phyloP scores from a whole-genome alignment of 2,888 invertebrate genomes.

The Nudaria mundana region DNA sequence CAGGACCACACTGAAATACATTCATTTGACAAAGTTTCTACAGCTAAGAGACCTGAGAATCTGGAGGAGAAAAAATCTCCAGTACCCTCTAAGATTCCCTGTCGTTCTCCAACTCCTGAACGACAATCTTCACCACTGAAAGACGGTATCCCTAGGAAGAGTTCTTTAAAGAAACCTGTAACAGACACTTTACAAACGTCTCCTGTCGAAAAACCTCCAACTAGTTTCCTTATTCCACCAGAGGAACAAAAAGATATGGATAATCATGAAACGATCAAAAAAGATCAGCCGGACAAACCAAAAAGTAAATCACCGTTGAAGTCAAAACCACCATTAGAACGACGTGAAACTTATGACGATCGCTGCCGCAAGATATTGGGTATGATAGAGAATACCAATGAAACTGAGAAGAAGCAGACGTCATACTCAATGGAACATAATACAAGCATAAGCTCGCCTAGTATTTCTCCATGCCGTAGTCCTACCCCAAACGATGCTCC shows the following conservation, averaged over 20 bases:
- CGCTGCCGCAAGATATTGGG: constrained; percentile 86
- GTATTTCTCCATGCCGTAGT: constrained; percentile 55
- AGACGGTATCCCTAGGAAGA: constrained; percentile 66
- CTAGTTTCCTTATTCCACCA: constrained; percentile 64
- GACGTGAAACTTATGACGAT: constrained; percentile 88
- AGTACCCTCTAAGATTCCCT: constrained; percentile 68
- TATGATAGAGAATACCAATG: constrained; percentile 69
- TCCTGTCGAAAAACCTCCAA: constrained; percentile 65
- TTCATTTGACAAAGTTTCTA: constrained; percentile 29
- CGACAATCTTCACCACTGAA: constrained; percentile 49
- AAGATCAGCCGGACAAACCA: constrained; percentile 46
- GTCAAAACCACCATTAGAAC: constrained; percentile 79
- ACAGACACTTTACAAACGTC: constrained; percentile 42
- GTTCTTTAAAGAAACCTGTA: constrained; percentile 70
- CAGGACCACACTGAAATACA: constrained; percentile 41
- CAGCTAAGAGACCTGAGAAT: constrained; percentile 38
- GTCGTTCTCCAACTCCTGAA: constrained; percentile 65
- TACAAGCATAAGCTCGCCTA: constrained; percentile 47
- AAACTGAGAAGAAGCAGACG: constrained; percentile 22
- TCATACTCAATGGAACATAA: constrained; percentile 30
- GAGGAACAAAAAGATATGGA: constrained; percentile 45
- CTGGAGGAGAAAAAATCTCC: constrained; percentile 44
- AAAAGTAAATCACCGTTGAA: constrained; percentile 51
- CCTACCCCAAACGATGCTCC: constrained; percentile 44
- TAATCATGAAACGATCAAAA: constrained; percentile 49